Percentiles rank a stretch among this genome's conserved stretches.
phyloP scores from a whole-genome alignment of 1,140 invertebrate species.

The Harpegnathos saltator region DNA sequence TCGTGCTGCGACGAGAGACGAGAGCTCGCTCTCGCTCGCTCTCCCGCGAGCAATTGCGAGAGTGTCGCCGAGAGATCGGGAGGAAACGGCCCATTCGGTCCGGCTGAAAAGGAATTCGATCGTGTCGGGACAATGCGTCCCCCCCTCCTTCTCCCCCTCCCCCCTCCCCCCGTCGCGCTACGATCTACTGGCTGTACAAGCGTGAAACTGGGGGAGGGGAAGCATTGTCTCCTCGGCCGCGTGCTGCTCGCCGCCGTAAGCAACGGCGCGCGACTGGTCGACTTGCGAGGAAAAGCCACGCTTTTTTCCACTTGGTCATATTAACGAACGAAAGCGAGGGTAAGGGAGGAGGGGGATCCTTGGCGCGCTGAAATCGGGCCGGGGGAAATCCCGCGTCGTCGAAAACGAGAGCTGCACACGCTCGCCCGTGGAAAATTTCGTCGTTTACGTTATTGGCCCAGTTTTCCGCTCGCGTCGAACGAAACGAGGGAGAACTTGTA shows the following conservation, averaged over 20 bases:
- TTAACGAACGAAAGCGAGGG: conserved; percentile 27
- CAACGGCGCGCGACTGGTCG: too few relatives aligned
- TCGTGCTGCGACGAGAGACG: conserved; percentile 36
- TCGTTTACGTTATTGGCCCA: conserved; percentile 1
- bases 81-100: conserved; percentile 57
- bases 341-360: neutral
- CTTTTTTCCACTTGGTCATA: conserved; percentile 7
- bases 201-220: conserved; percentile 50
- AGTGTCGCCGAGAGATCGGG: conserved; percentile 7
- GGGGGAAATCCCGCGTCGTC: neutral
- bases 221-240: conserved; percentile 36
- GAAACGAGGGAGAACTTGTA: neutral
- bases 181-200: conserved; percentile 61
- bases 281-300: neutral
- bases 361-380: neutral
- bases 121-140: conserved; percentile 61
- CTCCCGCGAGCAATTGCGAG: conserved; percentile 27
- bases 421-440: conserved; percentile 14
- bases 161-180: conserved; percentile 34
- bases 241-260: neutral
- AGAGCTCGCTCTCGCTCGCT: neutral
- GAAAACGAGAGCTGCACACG: neutral
- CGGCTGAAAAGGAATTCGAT: conserved; percentile 67
- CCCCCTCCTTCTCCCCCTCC: conserved; percentile 20
- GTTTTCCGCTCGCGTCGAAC: too few relatives aligned